Conservation (phyloP, 2,888 invertebrate species). For the Andrena minutula region DNA sequence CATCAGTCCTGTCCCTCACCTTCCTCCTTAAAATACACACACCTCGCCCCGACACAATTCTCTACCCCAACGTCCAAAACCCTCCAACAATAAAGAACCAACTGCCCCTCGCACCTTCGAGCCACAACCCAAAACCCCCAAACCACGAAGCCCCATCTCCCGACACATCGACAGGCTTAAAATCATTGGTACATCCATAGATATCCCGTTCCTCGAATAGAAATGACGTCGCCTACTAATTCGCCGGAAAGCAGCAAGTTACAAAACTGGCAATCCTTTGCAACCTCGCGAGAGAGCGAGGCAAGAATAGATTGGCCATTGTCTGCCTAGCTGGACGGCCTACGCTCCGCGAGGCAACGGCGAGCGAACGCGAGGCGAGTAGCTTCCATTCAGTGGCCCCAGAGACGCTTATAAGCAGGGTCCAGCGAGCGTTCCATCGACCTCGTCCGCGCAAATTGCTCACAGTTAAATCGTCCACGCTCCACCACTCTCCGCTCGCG, state of each 20-base stretch:
- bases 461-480: constrained; percentile 57
- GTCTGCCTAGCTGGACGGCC: constrained; percentile 65
- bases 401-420: constrained; percentile 57
- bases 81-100: neutral
- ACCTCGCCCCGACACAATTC: neutral
- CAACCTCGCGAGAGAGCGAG: constrained; percentile 45
- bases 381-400: constrained; percentile 60
- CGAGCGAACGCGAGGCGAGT: constrained; percentile 40
- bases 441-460: constrained; percentile 74
- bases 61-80: neutral
- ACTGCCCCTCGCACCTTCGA: neutral
- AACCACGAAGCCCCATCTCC: neutral
- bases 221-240: constrained; percentile 44
- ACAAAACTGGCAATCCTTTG: constrained; percentile 36
- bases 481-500: constrained; percentile 17
- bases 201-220: constrained; percentile 20
- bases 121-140: neutral
- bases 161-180: neutral
- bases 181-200: constrained; percentile 2
- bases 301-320: constrained; percentile 73
- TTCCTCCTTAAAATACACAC: neutral
- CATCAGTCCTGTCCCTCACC: neutral
- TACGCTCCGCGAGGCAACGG: constrained; percentile 61
- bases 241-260: constrained; percentile 44
- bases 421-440: constrained; percentile 71